Percentiles rank a stretch among this genome's conserved stretches.
phyloP scores from a whole-genome alignment of 2,888 invertebrate genomes.

The Agrotis clavis region DNA sequence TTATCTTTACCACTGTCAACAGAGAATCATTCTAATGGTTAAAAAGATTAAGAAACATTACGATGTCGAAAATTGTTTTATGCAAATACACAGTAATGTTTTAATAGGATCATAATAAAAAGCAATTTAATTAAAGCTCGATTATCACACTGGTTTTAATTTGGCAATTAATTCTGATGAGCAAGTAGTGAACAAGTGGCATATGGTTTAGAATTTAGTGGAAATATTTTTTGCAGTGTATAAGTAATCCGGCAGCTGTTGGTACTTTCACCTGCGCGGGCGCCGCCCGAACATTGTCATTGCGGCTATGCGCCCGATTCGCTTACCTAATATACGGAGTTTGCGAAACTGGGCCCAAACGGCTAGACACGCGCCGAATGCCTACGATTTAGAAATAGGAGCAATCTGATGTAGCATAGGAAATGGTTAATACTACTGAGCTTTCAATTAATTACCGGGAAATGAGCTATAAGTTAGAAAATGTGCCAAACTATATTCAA shows the following conservation, averaged over 20 bases:
- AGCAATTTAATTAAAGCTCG: constrained; percentile 23
- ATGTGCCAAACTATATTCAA: constrained; percentile 3
- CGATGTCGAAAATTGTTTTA: constrained; percentile 42
- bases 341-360: constrained; percentile 84
- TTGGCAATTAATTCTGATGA: constrained; percentile 36
- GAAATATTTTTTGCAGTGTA: constrained; percentile 56
- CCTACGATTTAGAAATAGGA: constrained; percentile 72
- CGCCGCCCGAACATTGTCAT: constrained; percentile 83
- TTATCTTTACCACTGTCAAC: constrained; percentile 60
- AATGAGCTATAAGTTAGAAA: constrained; percentile 18
- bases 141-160: constrained; percentile 34
- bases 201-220: constrained; percentile 45
- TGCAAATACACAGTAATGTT: constrained; percentile 23
- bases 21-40: constrained; percentile 28
- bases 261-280: constrained; percentile 84
- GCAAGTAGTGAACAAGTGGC: constrained; percentile 28
- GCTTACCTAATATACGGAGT: constrained; percentile 85
- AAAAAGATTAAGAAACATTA: constrained; percentile 37
- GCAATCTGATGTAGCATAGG: constrained; percentile 61
- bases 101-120: constrained; percentile 31
- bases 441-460: constrained; percentile 16
- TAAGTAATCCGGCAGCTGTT: constrained; percentile 74
- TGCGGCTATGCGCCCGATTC: constrained; percentile 81
- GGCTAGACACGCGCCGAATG: constrained; percentile 76
- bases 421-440: constrained; percentile 27